Base-by-base conservation (phyloP, 2,888 invertebrate species). In the Ctena decussata region DNA sequence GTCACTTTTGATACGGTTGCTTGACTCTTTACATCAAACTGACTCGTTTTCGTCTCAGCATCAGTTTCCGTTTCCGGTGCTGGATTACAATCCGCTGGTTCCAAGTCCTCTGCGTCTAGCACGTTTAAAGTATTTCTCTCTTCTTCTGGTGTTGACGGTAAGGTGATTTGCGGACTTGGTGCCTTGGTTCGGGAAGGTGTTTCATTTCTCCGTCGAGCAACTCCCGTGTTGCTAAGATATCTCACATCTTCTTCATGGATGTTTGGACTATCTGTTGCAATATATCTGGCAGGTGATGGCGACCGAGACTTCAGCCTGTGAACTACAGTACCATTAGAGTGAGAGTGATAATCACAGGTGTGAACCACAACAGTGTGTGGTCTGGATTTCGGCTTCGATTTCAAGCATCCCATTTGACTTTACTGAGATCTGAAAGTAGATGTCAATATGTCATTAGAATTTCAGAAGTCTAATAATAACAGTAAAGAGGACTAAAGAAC, bases 31-130 rank as follows among this genome's bases (percentile, higher is more conserved):
- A 18, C 30, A 24, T 60, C 30, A 21, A 21, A 53, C 53, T 12
- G 53, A 24, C 8, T 11, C 32, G 37, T 0, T 6, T 37, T 46
- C 24, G 41, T 49, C 5, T 35, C 32, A 27, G 30, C 27, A 1
- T 37, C 35, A 12, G 30, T 18, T 15, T 76, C 76, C 18, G 30
- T 0, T 76, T 39, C 11, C 49, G 70, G 37, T 37, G 69, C 15
- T 69, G 69, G 37, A 39, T n/a, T 70, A 41, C 37, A 70, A 8
- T 70, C 39, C 24, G 46, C 83, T 27, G 87, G 83, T 60, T 73
- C 71, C 18, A 85, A 71, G 37, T 85, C 85, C 37, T 87, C 87
- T 0, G 79, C 81, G 46, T 76, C 76, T 35, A 85, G 74, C 3
- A 86, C 70, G n/a, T 73, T 27, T 11, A 78, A 18, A 11, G 41